These are phyloP conservation scores for Amblyjoppa proteus DNA, from an alignment of 2,888 invertebrate species.

Conservation along the genomic window DNA sequence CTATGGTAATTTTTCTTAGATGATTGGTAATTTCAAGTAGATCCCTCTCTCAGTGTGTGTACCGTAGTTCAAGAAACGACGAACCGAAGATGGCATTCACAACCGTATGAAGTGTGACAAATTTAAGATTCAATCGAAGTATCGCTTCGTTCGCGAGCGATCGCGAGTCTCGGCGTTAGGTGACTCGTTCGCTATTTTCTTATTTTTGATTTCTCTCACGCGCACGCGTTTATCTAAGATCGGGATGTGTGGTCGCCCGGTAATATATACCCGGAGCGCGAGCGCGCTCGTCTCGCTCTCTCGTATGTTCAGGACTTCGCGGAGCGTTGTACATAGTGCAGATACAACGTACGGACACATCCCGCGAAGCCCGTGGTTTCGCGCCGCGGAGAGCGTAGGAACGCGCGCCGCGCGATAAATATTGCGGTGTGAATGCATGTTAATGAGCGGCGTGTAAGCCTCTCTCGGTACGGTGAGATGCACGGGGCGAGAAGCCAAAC, in stretches of 20 bases:
- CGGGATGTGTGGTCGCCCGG: slow-evolving; percentile 77
- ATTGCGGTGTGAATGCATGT: slow-evolving; percentile 83
- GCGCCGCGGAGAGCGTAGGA: slow-evolving; percentile 29
- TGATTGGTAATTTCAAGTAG: too few species aligned
- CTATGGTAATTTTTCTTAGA: too few species aligned
- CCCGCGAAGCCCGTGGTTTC: slow-evolving; percentile 22
- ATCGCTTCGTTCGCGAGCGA: not conserved
- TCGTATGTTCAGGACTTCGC: slow-evolving; percentile 28
- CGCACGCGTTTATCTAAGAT: slow-evolving; percentile 77
- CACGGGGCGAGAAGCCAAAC: slow-evolving; percentile 24
- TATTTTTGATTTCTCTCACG: slow-evolving; percentile 48
- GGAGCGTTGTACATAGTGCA: slow-evolving; percentile 56
- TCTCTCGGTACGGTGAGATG: slow-evolving; percentile 39
- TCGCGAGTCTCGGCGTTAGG: not conserved
- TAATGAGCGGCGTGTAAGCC: slow-evolving; percentile 78
- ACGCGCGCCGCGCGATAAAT: slow-evolving; percentile 75
- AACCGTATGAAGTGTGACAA: not conserved
- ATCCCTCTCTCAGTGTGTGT: too few species aligned
- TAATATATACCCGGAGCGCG: slow-evolving; percentile 63
- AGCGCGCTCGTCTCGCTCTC: slow-evolving; percentile 51
- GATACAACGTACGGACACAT: slow-evolving; percentile 64
- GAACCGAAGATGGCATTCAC: not conserved
- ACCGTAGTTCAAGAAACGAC: not conserved
- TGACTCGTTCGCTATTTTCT: slow-evolving; percentile 23
- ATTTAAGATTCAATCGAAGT: not conserved